phyloP scores from a whole-genome alignment of 2,113 vertebrate genomes.

The Oreochromis spilurus region DNA sequence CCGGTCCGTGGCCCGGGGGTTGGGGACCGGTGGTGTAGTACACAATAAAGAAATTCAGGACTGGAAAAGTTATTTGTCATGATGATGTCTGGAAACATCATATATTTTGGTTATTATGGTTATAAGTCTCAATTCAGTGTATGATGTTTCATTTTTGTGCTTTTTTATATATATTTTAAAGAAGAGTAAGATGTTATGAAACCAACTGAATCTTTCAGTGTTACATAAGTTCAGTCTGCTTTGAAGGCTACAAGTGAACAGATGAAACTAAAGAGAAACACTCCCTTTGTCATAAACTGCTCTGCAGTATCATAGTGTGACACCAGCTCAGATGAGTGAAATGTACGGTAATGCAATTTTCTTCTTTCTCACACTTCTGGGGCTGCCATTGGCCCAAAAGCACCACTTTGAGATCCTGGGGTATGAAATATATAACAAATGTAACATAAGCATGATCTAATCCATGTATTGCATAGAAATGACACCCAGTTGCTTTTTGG shows the following conservation, averaged over 20 bases:
- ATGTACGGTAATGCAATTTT: neutral
- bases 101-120: neutral
- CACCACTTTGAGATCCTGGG: neutral
- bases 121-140: neutral
- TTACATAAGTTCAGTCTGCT: neutral
- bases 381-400: neutral
- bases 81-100: neutral
- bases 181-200: neutral
- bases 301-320: neutral
- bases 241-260: neutral
- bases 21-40: neutral
- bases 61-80: neutral
- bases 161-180: neutral
- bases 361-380: neutral
- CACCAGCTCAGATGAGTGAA: rapidly evolving
- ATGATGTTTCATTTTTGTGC: neutral
- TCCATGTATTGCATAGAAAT: neutral
- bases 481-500: neutral
- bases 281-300: neutral
- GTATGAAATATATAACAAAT: neutral
- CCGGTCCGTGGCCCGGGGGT: rapidly evolving
- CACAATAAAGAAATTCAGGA: neutral
- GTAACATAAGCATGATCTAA: neutral
- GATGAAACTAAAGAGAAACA: neutral
- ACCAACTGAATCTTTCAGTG: neutral